phyloP scores from a whole-genome alignment of 2,888 invertebrate species.

The Polyommatus icarus region DNA sequence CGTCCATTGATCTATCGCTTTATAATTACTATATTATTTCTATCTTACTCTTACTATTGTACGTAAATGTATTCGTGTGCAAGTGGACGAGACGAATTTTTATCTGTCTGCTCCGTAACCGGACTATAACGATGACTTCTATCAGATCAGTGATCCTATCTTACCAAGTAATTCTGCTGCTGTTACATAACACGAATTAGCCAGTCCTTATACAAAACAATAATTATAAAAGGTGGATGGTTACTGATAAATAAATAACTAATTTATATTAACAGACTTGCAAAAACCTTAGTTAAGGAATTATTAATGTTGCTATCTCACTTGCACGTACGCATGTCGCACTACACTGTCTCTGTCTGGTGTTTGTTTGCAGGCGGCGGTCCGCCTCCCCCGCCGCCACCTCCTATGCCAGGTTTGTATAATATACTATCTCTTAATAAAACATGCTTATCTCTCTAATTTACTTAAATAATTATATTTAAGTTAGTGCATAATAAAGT shows the following conservation, averaged over 20 bases:
- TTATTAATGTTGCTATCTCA: conserved; percentile 23
- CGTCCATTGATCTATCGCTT: too few species aligned
- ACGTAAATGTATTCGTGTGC: too few species aligned
- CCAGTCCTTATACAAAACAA: conserved; percentile 20
- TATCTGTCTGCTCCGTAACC: too few species aligned
- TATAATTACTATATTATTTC: too few species aligned
- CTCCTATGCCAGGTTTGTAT: conserved; percentile 34
- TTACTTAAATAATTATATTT: too few species aligned
- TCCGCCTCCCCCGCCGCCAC: conserved; percentile 45
- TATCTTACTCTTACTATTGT: too few species aligned
- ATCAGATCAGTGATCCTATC: too few species aligned
- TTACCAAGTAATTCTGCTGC: too few species aligned
- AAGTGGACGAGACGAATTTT: too few species aligned
- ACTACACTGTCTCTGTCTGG: conserved; percentile 43
- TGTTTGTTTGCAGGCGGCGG: conserved; percentile 49
- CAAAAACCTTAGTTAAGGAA: not conserved
- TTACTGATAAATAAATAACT: not conserved
- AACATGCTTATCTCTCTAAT: not conserved
- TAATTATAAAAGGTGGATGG: not conserved
- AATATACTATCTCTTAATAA: not conserved
- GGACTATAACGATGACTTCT: too few species aligned
- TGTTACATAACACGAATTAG: not conserved
- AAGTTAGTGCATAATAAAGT: too few species aligned
- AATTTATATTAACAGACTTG: not conserved
- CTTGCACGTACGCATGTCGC: conserved; percentile 44